phyloP scores from a whole-genome alignment of 2,113 vertebrate genomes.

The Prionailurus viverrinus region DNA sequence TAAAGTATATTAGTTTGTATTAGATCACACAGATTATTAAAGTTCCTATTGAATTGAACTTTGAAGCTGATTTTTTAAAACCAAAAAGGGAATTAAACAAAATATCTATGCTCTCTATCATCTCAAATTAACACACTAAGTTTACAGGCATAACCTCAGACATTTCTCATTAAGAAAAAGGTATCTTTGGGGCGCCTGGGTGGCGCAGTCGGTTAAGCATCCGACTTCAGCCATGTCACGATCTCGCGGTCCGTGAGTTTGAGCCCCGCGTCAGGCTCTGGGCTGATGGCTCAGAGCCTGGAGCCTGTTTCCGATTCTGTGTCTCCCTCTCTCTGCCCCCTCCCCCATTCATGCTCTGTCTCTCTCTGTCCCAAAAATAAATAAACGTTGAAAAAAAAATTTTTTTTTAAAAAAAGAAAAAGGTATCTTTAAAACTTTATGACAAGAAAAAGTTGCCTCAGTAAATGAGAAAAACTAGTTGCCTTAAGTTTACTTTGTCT shows the following conservation, averaged over 20 bases:
- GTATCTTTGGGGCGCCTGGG: too few relatives aligned
- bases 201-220: too few relatives aligned
- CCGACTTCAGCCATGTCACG: too few relatives aligned
- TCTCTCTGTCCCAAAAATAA: too few relatives aligned
- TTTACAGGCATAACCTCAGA: not conserved
- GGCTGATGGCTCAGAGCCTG: too few relatives aligned
- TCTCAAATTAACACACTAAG: conserved; percentile 6
- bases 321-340: too few relatives aligned
- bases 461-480: not conserved
- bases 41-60: conserved; percentile 27
- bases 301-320: too few relatives aligned
- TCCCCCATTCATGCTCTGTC: too few relatives aligned
- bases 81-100: not conserved
- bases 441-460: conserved; percentile 18
- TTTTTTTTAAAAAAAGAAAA: not conserved
- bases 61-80: conserved; percentile 32
- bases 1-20: not conserved
- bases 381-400: too few relatives aligned
- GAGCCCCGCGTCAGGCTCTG: too few relatives aligned
- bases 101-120: not conserved
- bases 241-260: too few relatives aligned
- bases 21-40: not conserved
- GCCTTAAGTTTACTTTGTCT: not conserved
- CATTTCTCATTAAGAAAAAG: conserved; percentile 41
- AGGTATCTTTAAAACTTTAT: conserved; percentile 18